A percentile compares a stretch with the other conserved stretches of the same genome.
These are phyloP conservation scores for Tetramorium parvispinum DNA, from an alignment of 1,140 invertebrate species.

Conservation along the genomic window DNA sequence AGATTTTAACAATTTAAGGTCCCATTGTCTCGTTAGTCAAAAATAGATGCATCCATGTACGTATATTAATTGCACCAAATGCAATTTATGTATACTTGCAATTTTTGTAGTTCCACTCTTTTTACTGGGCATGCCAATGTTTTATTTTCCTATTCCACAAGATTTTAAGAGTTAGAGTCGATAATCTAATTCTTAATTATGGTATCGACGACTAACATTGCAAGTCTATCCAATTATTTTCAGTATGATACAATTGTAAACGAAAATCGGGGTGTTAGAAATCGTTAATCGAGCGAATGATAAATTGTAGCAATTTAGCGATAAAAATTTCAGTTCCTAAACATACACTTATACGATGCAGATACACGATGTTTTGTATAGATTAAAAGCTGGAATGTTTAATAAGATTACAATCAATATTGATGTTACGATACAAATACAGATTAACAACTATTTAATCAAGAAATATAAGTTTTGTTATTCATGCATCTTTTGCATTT, in stretches of 20 bases:
- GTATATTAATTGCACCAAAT: background rate
- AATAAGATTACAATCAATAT: background rate
- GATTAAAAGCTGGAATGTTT: background rate
- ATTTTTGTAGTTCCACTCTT: background rate
- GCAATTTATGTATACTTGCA: background rate
- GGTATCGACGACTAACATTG: constrained; percentile 29
- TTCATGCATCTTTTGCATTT: background rate
- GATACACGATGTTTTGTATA: background rate
- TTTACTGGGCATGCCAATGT: background rate
- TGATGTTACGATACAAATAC: background rate
- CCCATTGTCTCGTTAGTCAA: background rate
- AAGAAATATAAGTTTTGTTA: background rate
- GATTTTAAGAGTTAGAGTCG: background rate
- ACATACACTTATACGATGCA: background rate
- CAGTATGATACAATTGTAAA: background rate
- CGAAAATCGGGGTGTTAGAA: background rate
- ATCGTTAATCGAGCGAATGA: background rate
- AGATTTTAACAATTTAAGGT: background rate
- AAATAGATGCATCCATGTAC: background rate
- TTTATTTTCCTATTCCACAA: background rate
- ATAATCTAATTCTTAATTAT: constrained; percentile 45
- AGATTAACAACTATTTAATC: background rate
- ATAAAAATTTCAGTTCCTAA: background rate
- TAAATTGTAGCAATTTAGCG: background rate
- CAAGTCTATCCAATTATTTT: background rate